Conservation (phyloP, 2,888 invertebrate genomes). For the Chalcis sispes region DNA sequence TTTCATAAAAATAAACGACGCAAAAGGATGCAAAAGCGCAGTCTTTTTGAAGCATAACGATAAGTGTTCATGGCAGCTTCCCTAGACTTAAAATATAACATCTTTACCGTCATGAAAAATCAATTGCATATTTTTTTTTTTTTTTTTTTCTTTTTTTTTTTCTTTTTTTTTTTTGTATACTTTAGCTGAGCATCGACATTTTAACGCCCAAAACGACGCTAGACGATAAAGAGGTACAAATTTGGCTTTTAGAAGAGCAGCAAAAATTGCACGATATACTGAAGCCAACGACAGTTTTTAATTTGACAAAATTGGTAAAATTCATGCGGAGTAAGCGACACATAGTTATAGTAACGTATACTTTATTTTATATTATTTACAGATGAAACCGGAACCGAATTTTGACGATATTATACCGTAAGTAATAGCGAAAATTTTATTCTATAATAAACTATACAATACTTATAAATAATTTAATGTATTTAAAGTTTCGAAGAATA, state of each 20-base stretch:
- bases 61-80: too few relatives aligned
- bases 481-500: neutral
- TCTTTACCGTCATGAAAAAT: neutral
- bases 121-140: neutral
- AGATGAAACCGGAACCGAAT: constrained; percentile 7
- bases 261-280: neutral
- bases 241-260: constrained; percentile 34
- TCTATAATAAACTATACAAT: too few relatives aligned
- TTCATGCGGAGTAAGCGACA: neutral
- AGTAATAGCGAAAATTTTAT: too few relatives aligned
- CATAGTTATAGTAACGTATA: neutral
- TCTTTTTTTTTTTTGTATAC: constrained; percentile 7
- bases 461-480: neutral
- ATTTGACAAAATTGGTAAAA: constrained; percentile 36
- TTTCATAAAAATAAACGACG: too few relatives aligned
- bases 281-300: neutral
- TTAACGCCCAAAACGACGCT: constrained; percentile 27
- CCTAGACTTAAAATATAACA: too few relatives aligned
- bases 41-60: too few relatives aligned
- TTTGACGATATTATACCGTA: constrained; percentile 12
- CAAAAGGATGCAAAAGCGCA: too few relatives aligned
- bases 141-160: neutral
- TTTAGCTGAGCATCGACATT: constrained; percentile 5
- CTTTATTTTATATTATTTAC: constrained; percentile 3
- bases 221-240: constrained; percentile 49